phyloP scores from a whole-genome alignment of 2,797 vertebrate genomes.

The Avahi laniger region DNA sequence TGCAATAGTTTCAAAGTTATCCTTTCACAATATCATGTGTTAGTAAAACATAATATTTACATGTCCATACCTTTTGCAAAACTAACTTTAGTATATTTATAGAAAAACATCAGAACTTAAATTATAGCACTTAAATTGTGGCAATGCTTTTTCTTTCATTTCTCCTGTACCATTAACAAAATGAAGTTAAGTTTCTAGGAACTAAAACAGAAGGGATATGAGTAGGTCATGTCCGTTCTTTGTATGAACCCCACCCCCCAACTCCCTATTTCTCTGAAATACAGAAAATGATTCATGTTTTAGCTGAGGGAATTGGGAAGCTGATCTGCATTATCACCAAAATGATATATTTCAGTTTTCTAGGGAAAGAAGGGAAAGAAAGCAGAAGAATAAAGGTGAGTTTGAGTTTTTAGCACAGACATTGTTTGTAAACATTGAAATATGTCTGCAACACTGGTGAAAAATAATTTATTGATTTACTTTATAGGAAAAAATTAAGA shows the following conservation, averaged over 20 bases:
- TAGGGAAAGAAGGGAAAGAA: neutral
- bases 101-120: neutral
- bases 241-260: no score
- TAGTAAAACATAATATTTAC: neutral
- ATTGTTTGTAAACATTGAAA: neutral
- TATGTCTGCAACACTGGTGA: neutral
- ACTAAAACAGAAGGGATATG: neutral
- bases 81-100: neutral
- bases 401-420: neutral
- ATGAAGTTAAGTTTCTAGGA: neutral
- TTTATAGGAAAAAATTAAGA: neutral
- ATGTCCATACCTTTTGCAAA: neutral
- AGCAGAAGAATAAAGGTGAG: neutral
- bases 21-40: neutral
- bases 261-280: neutral
- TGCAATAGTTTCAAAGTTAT: neutral
- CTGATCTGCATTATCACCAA: neutral
- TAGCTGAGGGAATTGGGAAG: neutral
- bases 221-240: neutral
- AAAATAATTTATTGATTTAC: neutral
- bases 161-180: neutral
- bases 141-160: neutral
- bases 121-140: neutral
- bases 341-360: neutral
- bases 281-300: neutral